Conservation (phyloP, 2,888 invertebrate genomes). For the Orthonevra nobilis region DNA sequence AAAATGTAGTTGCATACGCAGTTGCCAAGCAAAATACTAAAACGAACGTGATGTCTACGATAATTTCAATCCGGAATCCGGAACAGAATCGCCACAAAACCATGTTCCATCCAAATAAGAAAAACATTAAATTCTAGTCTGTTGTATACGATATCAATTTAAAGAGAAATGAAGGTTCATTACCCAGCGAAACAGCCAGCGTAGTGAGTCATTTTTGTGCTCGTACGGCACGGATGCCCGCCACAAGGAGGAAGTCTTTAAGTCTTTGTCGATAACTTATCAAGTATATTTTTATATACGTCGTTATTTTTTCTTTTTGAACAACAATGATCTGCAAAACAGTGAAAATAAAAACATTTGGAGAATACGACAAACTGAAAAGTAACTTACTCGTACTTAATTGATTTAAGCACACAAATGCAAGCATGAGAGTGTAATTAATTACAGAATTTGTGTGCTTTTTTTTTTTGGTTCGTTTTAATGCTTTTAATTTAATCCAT, state of each 20-base stretch:
- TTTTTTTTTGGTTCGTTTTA: background rate
- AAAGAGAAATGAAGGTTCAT: slow-evolving; percentile 22
- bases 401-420: slow-evolving; percentile 1
- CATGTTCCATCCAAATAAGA: background rate
- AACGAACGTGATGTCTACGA: slow-evolving; percentile 15
- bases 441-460: background rate
- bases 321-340: slow-evolving; percentile 1
- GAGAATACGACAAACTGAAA: background rate
- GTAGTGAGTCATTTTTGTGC: slow-evolving; percentile 10
- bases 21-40: slow-evolving; percentile 2
- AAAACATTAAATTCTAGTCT: background rate
- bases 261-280: slow-evolving; percentile 32
- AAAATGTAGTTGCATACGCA: too few relatives aligned
- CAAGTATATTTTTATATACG: background rate
- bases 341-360: background rate
- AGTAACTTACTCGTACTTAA: too few relatives aligned
- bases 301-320: slow-evolving; percentile 9
- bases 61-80: background rate
- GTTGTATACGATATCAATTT: background rate
- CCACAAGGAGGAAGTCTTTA: slow-evolving; percentile 40
- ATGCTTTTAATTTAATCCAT: background rate
- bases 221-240: background rate
- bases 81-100: slow-evolving; percentile 31
- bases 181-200: slow-evolving; percentile 26
- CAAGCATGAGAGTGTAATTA: background rate